These are phyloP conservation scores for Spodoptera exigua DNA, from an alignment of 2,888 invertebrate species.

Conservation along the genomic window DNA sequence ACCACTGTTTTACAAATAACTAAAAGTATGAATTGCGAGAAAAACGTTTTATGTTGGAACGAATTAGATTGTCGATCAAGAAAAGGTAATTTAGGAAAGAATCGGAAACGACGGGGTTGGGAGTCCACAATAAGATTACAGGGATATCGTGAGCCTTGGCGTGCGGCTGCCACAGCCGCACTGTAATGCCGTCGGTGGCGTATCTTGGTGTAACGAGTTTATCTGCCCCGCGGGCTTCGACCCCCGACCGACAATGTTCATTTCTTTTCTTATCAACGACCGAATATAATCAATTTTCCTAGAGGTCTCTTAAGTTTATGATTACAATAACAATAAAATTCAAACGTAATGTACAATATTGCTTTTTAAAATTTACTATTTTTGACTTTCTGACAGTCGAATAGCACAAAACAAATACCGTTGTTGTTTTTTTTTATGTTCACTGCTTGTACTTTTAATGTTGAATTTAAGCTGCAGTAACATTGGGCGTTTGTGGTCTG, in stretches of 20 bases:
- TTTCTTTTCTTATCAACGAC: conserved; percentile 78
- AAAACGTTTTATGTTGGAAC: conserved; percentile 76
- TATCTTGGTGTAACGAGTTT: conserved; percentile 87
- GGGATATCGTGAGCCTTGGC: conserved; percentile 78
- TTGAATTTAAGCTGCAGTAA: conserved; percentile 19
- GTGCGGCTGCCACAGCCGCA: conserved; percentile 69
- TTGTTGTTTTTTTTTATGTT: conserved; percentile 1
- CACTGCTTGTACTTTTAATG: conserved; percentile 4
- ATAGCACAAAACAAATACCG: too few species aligned
- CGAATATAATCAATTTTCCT: conserved; percentile 79
- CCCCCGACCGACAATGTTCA: conserved; percentile 74
- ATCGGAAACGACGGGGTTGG: conserved; percentile 82
- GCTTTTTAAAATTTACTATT: too few species aligned
- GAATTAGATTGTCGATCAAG: conserved; percentile 85
- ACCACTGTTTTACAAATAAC: conserved; percentile 72
- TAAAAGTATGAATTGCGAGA: conserved; percentile 68
- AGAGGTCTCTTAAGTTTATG: conserved; percentile 3
- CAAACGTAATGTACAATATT: too few species aligned
- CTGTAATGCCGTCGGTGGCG: conserved; percentile 68
- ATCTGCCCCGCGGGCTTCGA: conserved; percentile 87
- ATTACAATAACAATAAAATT: too few species aligned
- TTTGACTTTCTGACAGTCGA: too few species aligned
- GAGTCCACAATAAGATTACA: conserved; percentile 85
- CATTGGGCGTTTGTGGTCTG: conserved; percentile 42
- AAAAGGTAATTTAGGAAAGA: conserved; percentile 83